phyloP scores from a whole-genome alignment of 2,797 vertebrate genomes.

The Thripadectes ignobilis region DNA sequence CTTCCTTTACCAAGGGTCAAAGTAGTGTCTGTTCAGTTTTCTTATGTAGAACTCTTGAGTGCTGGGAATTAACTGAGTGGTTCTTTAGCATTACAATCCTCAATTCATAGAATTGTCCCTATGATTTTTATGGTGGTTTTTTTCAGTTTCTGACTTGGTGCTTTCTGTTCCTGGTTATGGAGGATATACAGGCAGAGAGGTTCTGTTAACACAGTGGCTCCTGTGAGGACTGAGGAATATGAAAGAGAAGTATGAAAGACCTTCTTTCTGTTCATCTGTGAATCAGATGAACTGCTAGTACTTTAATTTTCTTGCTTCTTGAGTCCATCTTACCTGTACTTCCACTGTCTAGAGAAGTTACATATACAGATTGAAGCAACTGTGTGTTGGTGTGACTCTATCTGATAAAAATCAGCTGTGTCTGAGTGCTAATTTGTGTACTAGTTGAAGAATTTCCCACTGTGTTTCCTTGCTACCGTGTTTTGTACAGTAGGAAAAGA shows the following conservation, averaged over 20 bases:
- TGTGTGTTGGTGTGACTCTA: background rate
- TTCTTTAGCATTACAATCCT: background rate
- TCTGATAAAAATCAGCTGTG: background rate
- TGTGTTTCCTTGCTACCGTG: background rate
- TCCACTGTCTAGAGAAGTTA: background rate
- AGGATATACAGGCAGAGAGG: background rate
- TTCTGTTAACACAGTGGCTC: background rate
- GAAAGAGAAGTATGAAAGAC: background rate
- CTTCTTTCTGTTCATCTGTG: background rate
- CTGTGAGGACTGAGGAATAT: background rate
- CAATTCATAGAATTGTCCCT: background rate
- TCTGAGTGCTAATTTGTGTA: background rate
- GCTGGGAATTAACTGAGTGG: background rate
- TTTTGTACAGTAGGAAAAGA: background rate
- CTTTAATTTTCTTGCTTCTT: background rate
- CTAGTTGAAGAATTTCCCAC: background rate
- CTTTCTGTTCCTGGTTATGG: background rate
- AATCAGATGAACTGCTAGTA: background rate
- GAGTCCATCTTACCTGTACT: background rate
- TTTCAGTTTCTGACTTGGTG: background rate
- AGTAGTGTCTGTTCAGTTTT: background rate
- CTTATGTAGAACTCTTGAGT: background rate
- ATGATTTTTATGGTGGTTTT: accelerated
- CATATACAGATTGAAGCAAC: accelerated
- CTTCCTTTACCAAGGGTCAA: background rate